Base-by-base conservation (phyloP, 2,888 invertebrate genomes). In the Lasioglossum pauxillum region DNA sequence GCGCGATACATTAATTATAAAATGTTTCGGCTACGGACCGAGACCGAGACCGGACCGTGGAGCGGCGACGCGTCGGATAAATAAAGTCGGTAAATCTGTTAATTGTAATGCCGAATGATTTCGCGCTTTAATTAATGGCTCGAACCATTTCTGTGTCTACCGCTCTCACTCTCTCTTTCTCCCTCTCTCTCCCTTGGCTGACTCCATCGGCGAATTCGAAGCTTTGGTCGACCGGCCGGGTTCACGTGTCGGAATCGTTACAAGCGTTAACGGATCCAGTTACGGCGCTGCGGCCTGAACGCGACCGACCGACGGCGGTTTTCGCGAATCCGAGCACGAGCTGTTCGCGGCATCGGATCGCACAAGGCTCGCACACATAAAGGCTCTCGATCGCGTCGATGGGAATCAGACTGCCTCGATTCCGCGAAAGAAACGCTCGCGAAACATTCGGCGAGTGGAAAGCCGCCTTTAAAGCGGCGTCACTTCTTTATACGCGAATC, bases 31-130 rank as follows among this genome's bases (percentile, higher is more conserved):
- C 64, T 31, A 31, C 64, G 31, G 64, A 31, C 5, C 16, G 31
- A 16, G n/a, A 64, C 31, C 14, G 31, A 10, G n/a, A 16, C 7
- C 64, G 64, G 16, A 16, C 16, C 64, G n/a, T 60, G 44, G 49
- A 53, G n/a, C 19, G 35, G 49, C 35, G 72, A 14, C 49, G n/a
- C 19, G 27, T 16, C 19, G n/a, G 38, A 69, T 74, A 77, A 82
- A 74, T 49, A 83, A 82, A 82, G 69, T 64, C 71, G 57, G 14
- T 23, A 53, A 76, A 82, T 67, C 64, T 31, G 60, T 78, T 69
- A 35, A 74, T 38, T 31, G 23, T 44, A 19, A n/a, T 67, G 60
- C 4, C 49, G 41, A 72, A 35, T 44, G 64, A 83, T 78, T 78
- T n/a, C 67, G 69, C 46, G 78, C 23, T 74, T 74, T 49, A 49